These are phyloP conservation scores for Hypothenemus hampei DNA, from an alignment of 1,140 invertebrate genomes.

Conservation along the genomic window DNA sequence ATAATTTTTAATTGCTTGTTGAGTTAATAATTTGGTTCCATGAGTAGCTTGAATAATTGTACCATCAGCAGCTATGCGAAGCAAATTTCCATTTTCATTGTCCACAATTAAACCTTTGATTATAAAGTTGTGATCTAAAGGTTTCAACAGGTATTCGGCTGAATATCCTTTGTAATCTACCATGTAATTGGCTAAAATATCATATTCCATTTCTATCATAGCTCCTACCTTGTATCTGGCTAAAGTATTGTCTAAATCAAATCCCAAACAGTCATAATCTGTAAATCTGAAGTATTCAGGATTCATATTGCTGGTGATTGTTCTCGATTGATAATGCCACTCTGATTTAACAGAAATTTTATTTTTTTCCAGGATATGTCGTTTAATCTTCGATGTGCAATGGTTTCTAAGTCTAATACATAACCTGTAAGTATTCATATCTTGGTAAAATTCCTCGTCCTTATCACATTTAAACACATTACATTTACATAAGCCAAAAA, in stretches of 20 bases:
- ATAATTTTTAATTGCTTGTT: conserved; percentile 53
- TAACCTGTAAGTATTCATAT: too few species aligned
- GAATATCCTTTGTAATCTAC: conserved; percentile 60
- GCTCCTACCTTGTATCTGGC: conserved; percentile 62
- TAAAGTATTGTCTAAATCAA: conserved; percentile 75
- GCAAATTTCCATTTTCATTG: conserved; percentile 64
- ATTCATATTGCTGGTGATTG: conserved; percentile 4
- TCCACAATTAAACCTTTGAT: conserved; percentile 75
- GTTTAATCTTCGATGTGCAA: too few species aligned
- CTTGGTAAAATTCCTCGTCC: too few species aligned
- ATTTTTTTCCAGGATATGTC: too few species aligned
- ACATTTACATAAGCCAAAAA: too few species aligned
- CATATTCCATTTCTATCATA: conserved; percentile 60
- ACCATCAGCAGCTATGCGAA: conserved; percentile 60
- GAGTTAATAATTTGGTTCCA: conserved; percentile 58
- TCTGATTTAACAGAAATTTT: too few species aligned
- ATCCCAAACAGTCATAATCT: conserved; percentile 74
- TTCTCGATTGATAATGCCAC: too few species aligned
- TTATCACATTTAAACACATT: too few species aligned
- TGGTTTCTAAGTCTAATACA: too few species aligned
- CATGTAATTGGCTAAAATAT: conserved; percentile 57
- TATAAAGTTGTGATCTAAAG: conserved; percentile 59
- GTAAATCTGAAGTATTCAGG: conserved; percentile 47
- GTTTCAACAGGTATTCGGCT: conserved; percentile 48
- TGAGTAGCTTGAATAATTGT: conserved; percentile 62